Base-by-base conservation (phyloP, 2,888 invertebrate species). In the Xylota sylvarum region DNA sequence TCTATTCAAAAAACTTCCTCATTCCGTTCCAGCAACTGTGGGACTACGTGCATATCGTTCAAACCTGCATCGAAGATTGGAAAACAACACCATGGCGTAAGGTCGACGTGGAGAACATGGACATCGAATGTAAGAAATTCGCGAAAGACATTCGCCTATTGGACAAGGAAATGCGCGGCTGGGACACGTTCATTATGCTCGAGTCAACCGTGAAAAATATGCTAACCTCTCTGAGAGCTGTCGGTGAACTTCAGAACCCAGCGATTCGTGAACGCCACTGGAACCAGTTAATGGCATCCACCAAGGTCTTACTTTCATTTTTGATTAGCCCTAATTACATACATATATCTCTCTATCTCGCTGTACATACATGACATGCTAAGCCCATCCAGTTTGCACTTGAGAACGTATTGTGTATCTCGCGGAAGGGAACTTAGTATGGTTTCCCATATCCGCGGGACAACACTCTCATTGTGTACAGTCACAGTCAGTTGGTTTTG, bases 91-190 rank as follows among this genome's bases (percentile, higher is more conserved):
- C 97, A 0, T 99, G 99, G 99, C 95, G 97, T 76, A 97, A 98
- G 92, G 98, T 99, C 84, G 98, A 99, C 91, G 98, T 98, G 48
- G 99, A 99, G 93, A 98, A 98, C 90, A 98, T 99, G 98, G 99
- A 99, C 90, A 97, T 98, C 89, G 98, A 99, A 92, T 98, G 98
- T 92, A 99, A 99, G 92, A 98, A 98, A 91, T 99, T 99, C 92
- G 97, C 98, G 1, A 98, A 99, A 93, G 98, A 98, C 92, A 97
- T 98, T 77, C 94, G 97, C 90, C 94, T 97, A 69, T 92, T 99
- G 89, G 98, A 99, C 91, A 99, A 99, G 91, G 99, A 99, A 93
- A 98, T 98, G 97, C 94, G 98, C 89, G 94, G 93, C 83, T 99
- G 98, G 99, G 97, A 98, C 90, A 96, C 97, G 0, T 99, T 97